Percentiles rank a stretch among this genome's conserved stretches.
Conservation (phyloP, 2,888 invertebrate species). For the Bruchidius siliquastri region DNA sequence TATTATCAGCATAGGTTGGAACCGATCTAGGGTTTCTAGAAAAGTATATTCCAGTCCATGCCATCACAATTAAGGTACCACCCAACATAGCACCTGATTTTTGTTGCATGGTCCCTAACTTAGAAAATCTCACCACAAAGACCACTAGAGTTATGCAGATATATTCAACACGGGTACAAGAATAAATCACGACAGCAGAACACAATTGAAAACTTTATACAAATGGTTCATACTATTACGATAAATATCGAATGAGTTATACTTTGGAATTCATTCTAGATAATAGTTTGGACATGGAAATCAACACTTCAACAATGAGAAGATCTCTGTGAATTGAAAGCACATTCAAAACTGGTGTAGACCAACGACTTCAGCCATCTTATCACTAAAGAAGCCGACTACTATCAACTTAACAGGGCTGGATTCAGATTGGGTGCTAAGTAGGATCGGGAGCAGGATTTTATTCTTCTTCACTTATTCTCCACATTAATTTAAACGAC, state of each 20-base stretch:
- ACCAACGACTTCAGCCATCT: background rate
- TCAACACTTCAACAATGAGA: background rate
- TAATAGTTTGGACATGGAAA: background rate
- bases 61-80: conserved; percentile 49
- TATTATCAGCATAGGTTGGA: background rate
- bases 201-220: background rate
- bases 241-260: background rate
- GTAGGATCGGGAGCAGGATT: background rate
- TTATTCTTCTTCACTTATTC: too few relatives aligned
- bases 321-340: background rate
- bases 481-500: too few relatives aligned
- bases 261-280: background rate
- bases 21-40: conserved; percentile 34
- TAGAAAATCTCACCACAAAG: background rate
- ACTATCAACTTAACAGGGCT: background rate
- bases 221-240: background rate
- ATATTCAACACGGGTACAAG: background rate
- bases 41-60: conserved; percentile 52
- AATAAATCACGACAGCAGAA: background rate
- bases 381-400: background rate
- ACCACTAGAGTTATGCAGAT: background rate
- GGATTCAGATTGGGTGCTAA: background rate
- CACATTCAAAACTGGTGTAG: background rate
- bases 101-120: conserved; percentile 6
- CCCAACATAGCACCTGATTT: conserved; percentile 20